Evolutionary conservation across 2,888 invertebrate species (phyloP), one percentile per base, ranked within the genome.

Genomic region (Argyra leucocephala): DNA sequence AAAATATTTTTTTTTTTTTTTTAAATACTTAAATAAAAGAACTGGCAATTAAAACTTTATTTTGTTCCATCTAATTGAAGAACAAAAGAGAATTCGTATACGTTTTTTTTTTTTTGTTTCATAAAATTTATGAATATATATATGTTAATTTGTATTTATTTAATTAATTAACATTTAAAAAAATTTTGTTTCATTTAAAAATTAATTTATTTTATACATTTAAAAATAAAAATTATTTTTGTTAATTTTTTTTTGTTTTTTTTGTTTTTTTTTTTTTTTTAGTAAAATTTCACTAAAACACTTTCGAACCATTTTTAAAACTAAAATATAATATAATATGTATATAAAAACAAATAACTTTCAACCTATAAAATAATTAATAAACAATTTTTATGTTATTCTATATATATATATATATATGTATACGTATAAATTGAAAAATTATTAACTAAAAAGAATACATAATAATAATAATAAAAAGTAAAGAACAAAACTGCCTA

Each of bases 1-100:
- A 62, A 36, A 48, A 48, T 65, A 59, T 60, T 57, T 2, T 22
- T 26, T 26, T 26, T 26, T 7, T 62, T 62, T 57, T 26, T 62
- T 61, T 62, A 48, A 48, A 48, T 48, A 48, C 48, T 48, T 48
- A 48, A 48, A 48, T 48, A 48, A 48, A 15, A 48, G 48, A 48
- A 48, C 48, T 48, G 48, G 48, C 48, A 48, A 48, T 12, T 48
- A 18, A 18, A 48, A 10, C 12, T 10, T 31, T 31, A 7, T 18
- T 48, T 15, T 48, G 15, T 18, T 48, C 48, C 15, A 31, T 18
- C 2, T 12, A 2, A 18, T 5, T 12, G 18, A 48, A 48, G 18
- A 48, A 48, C 48, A 48, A 48, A 31, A 48, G 12, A 48, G 48
- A 15, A 12, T 48, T 48, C 48, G 48, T 48, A 48, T 48, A 48